A percentile compares a stretch with the other conserved stretches of the same genome.
Evolutionary conservation across 2,113 vertebrate genomes (phyloP).

Genomic region (Pituophis catenifer): DNA sequence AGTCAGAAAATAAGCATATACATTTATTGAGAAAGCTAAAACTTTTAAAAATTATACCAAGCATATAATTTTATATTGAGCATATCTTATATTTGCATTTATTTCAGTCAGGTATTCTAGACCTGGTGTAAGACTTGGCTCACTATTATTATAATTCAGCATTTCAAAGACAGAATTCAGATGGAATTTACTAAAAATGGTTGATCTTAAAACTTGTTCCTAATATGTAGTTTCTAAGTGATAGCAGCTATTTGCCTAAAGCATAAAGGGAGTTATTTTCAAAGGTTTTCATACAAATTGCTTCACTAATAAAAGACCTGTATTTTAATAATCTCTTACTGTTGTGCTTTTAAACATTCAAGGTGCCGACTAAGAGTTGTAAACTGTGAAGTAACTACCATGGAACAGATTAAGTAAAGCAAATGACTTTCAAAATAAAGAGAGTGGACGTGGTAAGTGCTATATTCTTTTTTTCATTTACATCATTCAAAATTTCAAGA

Average conservation of each 20-base stretch:
- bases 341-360: slow-evolving; percentile 62
- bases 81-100: background rate
- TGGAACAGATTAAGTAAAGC: slow-evolving; percentile 74
- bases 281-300: slow-evolving; percentile 53
- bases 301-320: slow-evolving; percentile 28
- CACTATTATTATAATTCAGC: slow-evolving; percentile 10
- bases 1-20: background rate
- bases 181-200: slow-evolving; percentile 18
- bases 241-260: slow-evolving; percentile 29
- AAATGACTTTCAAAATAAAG: slow-evolving; percentile 68
- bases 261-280: slow-evolving; percentile 48
- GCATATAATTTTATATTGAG: background rate
- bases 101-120: slow-evolving; percentile 4
- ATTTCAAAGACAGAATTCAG: slow-evolving; percentile 27
- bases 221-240: slow-evolving; percentile 8
- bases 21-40: slow-evolving; percentile 3
- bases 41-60: background rate
- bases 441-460: slow-evolving; percentile 73
- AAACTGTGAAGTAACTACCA: slow-evolving; percentile 79
- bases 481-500: slow-evolving; percentile 46
- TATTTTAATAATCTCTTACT: slow-evolving; percentile 53
- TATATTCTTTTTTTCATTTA: slow-evolving; percentile 48
- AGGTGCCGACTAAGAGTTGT: slow-evolving; percentile 75
- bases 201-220: background rate
- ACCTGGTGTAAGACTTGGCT: background rate